Evolutionary conservation across 2,113 vertebrate genomes (phyloP).

Genomic region (Serilophus lunatus): DNA sequence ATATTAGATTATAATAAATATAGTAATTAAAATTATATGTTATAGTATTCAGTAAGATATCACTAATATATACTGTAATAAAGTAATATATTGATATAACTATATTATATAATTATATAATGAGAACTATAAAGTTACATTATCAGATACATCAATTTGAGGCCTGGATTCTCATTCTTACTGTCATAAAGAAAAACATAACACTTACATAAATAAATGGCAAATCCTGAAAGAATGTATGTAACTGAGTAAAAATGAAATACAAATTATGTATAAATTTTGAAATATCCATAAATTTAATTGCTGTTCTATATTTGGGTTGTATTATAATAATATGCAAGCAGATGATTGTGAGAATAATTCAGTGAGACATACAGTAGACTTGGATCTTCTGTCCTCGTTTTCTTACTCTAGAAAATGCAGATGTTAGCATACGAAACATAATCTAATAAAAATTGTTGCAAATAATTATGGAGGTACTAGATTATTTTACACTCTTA

Average conservation of each 20-base stretch:
- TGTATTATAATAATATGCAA: neutral
- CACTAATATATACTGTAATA: too few relatives aligned
- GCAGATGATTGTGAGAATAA: neutral
- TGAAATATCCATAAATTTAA: neutral
- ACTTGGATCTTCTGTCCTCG: neutral
- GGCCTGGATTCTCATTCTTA: neutral
- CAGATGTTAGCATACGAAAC: neutral
- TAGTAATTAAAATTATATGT: too few relatives aligned
- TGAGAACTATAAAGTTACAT: neutral
- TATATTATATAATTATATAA: too few relatives aligned
- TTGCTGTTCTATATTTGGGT: neutral
- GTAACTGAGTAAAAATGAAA: neutral
- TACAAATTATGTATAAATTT: neutral
- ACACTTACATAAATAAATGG: neutral
- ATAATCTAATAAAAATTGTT: conserved; percentile 31
- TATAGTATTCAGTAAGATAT: too few relatives aligned
- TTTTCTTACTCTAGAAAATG: conserved; percentile 32
- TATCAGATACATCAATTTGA: neutral
- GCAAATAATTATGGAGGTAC: conserved; percentile 21
- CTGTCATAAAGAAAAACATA: neutral
- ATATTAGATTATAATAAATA: too few relatives aligned
- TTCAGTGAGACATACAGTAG: neutral
- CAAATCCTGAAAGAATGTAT: neutral
- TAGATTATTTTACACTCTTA: conserved; percentile 3
- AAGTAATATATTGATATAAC: too few relatives aligned